Base-by-base conservation (phyloP, 2,888 invertebrate species). In the Temnothorax ravouxi region DNA sequence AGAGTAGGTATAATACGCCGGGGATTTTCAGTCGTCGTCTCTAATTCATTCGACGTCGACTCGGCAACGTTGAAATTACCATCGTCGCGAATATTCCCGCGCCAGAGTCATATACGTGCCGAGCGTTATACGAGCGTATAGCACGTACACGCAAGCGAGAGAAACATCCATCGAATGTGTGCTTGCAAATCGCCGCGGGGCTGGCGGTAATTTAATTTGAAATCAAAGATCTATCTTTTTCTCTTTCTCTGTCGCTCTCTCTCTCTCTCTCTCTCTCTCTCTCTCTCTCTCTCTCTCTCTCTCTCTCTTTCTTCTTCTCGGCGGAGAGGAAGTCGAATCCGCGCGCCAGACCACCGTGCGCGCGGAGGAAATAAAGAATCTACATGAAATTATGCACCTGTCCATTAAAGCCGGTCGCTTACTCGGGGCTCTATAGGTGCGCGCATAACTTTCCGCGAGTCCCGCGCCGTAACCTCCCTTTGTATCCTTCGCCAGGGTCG, bases 311-410 rank as follows among this genome's bases (percentile, higher is more conserved):
- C 8, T 25, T 6, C 29, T 15, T 52, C 18, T 11, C 61, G 18
- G 3, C 21, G 6, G 29, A 47, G n/a, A 29, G 64, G 69, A 88
- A 85, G 59, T 61, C 18, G 38, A n/a, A 21, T 44, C 38, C 15
- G 8, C 25, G 34, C 29, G 13, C 1, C 25, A 52, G 29, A 56
- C 54, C 47, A 52, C 41, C 41, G 11, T 56, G 66, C 67, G 47
- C 50, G 44, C 54, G 8, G 9, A 69, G 56, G 44, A 83, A 79
- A 59, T 79, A 80, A 85, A 85, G 38, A 77, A 76, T 59, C 64
- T 52, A n/a, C 38, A 67, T 74, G 77, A 88, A 89, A 89, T 89
- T 90, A 88, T 88, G 90, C 84, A 87, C 84, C 90, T 86, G 90
- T 88, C 85, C 86, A 90, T 88, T 90, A 90, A 90, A 34, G 77